These are phyloP conservation scores for Sminthurinus aureus DNA, from an alignment of 2,888 invertebrate species.

Conservation along the genomic window DNA sequence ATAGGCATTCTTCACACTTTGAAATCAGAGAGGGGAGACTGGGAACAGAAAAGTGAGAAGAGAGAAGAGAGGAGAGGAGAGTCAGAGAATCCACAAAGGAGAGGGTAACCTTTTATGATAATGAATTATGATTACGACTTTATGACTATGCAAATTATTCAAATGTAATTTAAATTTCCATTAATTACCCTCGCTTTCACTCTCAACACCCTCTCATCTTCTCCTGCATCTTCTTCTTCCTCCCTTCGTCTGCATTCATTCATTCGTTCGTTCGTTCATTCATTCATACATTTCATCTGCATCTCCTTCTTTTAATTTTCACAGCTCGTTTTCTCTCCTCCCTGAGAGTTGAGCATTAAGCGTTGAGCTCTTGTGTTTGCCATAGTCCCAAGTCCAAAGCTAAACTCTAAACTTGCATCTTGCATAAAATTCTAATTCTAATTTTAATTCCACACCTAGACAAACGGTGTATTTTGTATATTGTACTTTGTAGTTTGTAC, in stretches of 20 bases:
- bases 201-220: not conserved
- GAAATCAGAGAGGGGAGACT: too few relatives aligned
- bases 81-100: constrained; percentile 12
- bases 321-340: not conserved
- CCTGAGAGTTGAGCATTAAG: not conserved
- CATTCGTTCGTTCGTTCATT: too few relatives aligned
- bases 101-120: not conserved
- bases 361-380: too few relatives aligned
- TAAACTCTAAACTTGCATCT: too few relatives aligned
- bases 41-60: not conserved
- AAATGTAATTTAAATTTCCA: constrained; percentile 7
- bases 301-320: not conserved
- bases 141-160: constrained; percentile 10
- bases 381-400: too few relatives aligned
- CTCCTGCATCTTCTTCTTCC: not conserved
- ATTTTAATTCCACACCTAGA: too few relatives aligned
- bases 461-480: too few relatives aligned
- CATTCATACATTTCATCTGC: too few relatives aligned
- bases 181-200: not conserved
- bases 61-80: not conserved
- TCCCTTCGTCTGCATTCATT: not conserved
- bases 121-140: constrained; percentile 15
- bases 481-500: too few relatives aligned
- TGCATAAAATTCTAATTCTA: too few relatives aligned
- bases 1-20: too few relatives aligned